Evolutionary conservation across 2,797 vertebrate genomes (phyloP).

Genomic region (Sylvia borin): DNA sequence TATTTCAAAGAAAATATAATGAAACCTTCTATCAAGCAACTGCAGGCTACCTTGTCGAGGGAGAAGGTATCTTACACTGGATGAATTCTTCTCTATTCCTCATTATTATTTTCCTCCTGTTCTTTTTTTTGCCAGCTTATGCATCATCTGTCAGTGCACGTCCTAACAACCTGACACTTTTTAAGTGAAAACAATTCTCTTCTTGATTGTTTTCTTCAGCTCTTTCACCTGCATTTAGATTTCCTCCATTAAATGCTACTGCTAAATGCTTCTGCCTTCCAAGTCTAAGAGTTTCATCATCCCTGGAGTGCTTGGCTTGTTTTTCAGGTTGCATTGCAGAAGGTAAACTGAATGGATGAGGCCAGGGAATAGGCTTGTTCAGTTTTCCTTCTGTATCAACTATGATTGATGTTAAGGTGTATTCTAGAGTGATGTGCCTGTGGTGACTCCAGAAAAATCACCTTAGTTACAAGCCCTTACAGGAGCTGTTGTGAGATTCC

Average conservation of each 20-base stretch:
- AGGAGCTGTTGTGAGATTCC: neutral
- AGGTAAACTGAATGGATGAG: neutral
- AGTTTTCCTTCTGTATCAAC: neutral
- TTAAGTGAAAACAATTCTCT: neutral
- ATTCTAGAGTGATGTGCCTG: neutral
- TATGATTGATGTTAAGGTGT: accelerated
- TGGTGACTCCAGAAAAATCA: neutral
- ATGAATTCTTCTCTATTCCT: neutral
- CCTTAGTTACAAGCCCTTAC: neutral
- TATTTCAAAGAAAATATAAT: neutral
- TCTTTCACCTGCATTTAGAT: neutral
- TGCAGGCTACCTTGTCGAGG: neutral
- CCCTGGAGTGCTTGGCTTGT: neutral
- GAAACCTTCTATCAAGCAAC: neutral
- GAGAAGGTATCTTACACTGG: neutral
- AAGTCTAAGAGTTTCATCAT: neutral
- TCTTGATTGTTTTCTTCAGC: neutral
- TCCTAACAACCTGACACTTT: neutral
- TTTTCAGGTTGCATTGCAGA: neutral
- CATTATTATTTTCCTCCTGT: neutral
- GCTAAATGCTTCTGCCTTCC: neutral
- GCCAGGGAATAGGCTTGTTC: neutral
- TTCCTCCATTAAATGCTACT: neutral
- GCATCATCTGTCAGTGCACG: neutral
- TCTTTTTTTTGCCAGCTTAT: neutral